A percentile compares a stretch with the other conserved stretches of the same genome.
Conservation (phyloP, 1,140 invertebrate genomes). For the Lineus longissimus region DNA sequence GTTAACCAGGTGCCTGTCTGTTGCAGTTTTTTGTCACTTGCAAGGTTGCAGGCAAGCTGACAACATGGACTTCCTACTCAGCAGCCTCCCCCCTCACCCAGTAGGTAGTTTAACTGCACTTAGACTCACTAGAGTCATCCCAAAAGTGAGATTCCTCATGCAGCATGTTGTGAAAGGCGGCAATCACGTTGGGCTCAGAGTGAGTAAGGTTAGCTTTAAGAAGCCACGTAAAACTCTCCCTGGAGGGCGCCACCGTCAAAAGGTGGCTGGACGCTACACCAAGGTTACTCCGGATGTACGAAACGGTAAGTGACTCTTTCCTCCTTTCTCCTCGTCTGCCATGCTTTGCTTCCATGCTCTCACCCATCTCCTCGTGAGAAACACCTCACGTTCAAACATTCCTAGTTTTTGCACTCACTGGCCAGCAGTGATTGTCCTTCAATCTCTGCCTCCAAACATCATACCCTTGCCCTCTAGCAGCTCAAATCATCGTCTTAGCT, state of each 20-base stretch:
- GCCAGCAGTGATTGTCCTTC: no score
- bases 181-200: background rate
- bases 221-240: background rate
- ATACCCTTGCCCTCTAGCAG: no score
- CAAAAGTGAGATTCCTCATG: background rate
- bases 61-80: slow-evolving; percentile 1
- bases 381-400: no score
- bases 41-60: background rate
- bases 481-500: no score
- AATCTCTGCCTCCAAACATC: no score
- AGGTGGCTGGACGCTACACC: background rate
- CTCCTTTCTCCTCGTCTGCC: no score
- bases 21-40: background rate
- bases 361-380: no score
- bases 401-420: no score
- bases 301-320: background rate
- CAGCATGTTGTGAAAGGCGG: background rate
- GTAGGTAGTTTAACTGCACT: background rate
- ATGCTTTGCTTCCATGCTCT: no score
- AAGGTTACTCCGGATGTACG: background rate
- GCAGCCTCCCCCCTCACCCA: background rate
- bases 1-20: slow-evolving; percentile 2
- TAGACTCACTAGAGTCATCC: background rate
- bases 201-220: background rate
- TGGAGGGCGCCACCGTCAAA: background rate